Evolutionary conservation across 2,797 vertebrate genomes (phyloP).

Genomic region (Oryzias sinensis): DNA sequence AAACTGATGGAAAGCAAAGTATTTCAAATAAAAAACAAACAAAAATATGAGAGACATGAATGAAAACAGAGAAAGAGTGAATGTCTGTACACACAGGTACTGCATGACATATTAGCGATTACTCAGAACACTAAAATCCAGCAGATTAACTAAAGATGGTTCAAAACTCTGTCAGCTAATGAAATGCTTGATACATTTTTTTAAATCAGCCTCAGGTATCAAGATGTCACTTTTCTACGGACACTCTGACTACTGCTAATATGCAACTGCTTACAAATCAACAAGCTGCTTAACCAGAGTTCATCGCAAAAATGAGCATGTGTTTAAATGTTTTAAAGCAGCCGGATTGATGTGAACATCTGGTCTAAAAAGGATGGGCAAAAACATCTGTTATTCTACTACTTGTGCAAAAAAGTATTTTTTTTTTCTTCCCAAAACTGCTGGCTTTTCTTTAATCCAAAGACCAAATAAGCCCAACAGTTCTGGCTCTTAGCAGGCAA

Average conservation of each 20-base stretch:
- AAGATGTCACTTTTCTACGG: neutral
- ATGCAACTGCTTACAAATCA: no score
- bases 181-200: constrained; percentile 1
- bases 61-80: constrained; percentile 18
- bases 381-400: no score
- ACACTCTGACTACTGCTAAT: no score
- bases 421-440: neutral
- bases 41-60: constrained; percentile 23
- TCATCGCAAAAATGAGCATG: no score
- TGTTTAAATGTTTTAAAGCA: neutral
- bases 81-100: constrained; percentile 7
- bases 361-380: neutral
- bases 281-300: no score
- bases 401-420: neutral
- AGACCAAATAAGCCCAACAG: neutral
- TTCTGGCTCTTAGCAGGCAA: constrained; percentile 5
- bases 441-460: neutral
- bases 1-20: constrained; percentile 33
- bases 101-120: no score
- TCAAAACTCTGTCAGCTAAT: neutral
- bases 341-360: neutral
- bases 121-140: no score
- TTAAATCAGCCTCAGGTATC: neutral
- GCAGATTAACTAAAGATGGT: neutral
- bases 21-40: constrained; percentile 4